Base-by-base conservation (phyloP, 2,113 vertebrate species). In the Diphyllodes magnificus region DNA sequence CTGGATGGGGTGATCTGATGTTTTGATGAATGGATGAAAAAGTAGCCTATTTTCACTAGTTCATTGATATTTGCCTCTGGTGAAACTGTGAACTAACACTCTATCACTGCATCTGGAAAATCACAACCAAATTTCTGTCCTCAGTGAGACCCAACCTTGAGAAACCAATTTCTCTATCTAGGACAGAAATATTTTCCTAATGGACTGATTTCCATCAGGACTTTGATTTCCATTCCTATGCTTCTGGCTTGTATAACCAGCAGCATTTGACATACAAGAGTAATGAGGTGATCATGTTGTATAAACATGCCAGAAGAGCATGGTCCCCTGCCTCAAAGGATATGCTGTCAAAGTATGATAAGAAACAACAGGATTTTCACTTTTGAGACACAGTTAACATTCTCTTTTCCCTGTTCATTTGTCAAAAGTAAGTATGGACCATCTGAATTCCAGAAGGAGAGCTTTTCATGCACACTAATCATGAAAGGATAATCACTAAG, bases 1-100 rank as follows among this genome's bases (percentile, higher is more conserved):
- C 78, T 82, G 47, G 11, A 25, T 61, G 56, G 39, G 39, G 50
- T 6, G 17, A 61, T 37, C 22, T 63, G 82, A 57, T 25, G 22
- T 87, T 73, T 73, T 91, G 88, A 90, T 65, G 31, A 89, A 94
- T 84, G 72, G n/a, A 81, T 84, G 23, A 66, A 93, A 93, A 89
- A 15, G 51, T 63, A 92, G 20, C 20, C 82, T 79, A 50, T 69
- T 90, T 91, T 87, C 20, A 66, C n/a, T 45, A 56, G 33, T 70
- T 69, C 35, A 9, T 6, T 65, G 71, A 7, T 75, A 85, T 54
- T 82, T 84, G 59, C 60, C 88, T 82, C 28, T 63, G 50, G 78
- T 73, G 51, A 93, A 93, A 69, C 24, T 63, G n/a, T 4, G 9
- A 68, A 79, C 22, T n/a, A 83, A 81, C n/a, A 69, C 18, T 22